These are phyloP conservation scores for Allacma fusca DNA, from an alignment of 2,888 invertebrate genomes.

Conservation along the genomic window DNA sequence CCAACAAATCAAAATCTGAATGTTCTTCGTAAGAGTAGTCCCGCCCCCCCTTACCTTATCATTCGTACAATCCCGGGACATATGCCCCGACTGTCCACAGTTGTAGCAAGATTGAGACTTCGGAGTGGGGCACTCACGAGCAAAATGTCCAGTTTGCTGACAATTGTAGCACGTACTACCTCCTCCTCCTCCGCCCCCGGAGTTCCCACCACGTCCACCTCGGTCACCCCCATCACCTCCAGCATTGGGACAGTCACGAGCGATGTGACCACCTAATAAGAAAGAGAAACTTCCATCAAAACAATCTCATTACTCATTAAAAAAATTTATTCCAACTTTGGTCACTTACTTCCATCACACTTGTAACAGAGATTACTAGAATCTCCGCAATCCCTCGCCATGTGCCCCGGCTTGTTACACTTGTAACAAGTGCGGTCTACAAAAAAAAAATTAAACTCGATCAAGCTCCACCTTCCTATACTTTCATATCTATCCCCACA, in stretches of 20 bases:
- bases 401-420: conserved; percentile 34
- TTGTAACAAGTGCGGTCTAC: conserved; percentile 25
- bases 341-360: conserved; percentile 16
- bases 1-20: too few species aligned
- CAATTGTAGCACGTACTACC: conserved; percentile 38
- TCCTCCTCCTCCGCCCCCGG: conserved; percentile 28
- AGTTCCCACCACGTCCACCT: not conserved
- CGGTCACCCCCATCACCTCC: conserved; percentile 32
- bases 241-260: not conserved
- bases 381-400: conserved; percentile 30
- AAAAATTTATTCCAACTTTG: too few species aligned
- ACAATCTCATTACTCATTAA: too few species aligned
- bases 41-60: conserved; percentile 43
- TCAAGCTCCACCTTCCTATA: too few species aligned
- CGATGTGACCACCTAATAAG: conserved; percentile 5
- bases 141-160: conserved; percentile 33
- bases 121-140: conserved; percentile 34
- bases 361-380: not conserved
- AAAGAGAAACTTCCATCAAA: too few species aligned
- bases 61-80: conserved; percentile 63
- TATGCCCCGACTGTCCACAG: conserved; percentile 66
- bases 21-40: too few species aligned
- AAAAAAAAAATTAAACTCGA: too few species aligned
- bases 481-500: too few species aligned
- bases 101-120: conserved; percentile 63